phyloP scores from a whole-genome alignment of 2,113 vertebrate species.

The Scalopus aquaticus region DNA sequence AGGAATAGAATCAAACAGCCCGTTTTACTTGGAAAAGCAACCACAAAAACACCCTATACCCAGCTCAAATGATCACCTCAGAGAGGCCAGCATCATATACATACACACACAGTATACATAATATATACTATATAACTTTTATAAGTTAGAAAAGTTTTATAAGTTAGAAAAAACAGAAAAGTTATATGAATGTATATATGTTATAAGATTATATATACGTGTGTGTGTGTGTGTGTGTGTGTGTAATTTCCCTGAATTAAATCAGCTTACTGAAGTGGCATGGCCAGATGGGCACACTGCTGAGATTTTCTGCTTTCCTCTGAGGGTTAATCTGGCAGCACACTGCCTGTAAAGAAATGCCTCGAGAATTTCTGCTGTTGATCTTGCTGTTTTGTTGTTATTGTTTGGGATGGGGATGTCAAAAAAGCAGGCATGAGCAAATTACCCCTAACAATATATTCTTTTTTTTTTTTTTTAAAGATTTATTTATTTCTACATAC shows the following conservation, averaged over 20 bases:
- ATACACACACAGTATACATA: too few species aligned
- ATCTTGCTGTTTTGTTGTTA: constrained; percentile 2
- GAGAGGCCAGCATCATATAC: background rate
- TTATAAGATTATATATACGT: too few species aligned
- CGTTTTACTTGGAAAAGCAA: constrained; percentile 35
- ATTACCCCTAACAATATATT: constrained; percentile 39
- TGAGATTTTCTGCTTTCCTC: background rate
- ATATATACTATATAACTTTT: too few species aligned
- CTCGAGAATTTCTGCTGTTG: constrained; percentile 46
- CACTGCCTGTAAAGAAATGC: background rate
- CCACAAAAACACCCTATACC: background rate
- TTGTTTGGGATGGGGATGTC: background rate
- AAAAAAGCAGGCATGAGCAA: constrained; percentile 33
- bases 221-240: too few species aligned
- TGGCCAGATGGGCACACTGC: background rate
- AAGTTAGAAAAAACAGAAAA: too few species aligned
- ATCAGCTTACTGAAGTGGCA: background rate
- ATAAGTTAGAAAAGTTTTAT: too few species aligned
- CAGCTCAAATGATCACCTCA: background rate
- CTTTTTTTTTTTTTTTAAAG: too few species aligned
- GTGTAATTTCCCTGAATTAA: constrained; percentile 19
- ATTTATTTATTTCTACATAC: too few species aligned
- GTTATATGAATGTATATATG: too few species aligned
- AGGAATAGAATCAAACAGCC: background rate
- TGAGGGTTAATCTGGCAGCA: constrained; percentile 35